Evolutionary conservation across 2,797 vertebrate species (phyloP).

Genomic region (Pogonophryne albipinna): DNA sequence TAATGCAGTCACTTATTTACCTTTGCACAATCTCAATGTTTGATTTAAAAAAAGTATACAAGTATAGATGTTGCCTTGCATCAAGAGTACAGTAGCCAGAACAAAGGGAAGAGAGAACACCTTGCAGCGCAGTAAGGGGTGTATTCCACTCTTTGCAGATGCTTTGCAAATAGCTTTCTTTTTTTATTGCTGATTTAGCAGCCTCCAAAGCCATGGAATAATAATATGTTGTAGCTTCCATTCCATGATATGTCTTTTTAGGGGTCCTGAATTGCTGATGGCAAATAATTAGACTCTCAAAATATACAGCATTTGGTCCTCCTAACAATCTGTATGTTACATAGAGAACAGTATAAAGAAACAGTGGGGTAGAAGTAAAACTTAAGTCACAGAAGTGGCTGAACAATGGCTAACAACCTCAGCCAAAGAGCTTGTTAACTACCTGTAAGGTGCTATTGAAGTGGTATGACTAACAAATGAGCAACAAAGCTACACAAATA

Average conservation of each 20-base stretch:
- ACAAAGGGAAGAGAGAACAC: no score
- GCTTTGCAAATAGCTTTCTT: no score
- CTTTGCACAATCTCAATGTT: no score
- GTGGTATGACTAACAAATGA: background rate
- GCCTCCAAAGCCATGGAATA: no score
- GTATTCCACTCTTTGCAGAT: no score
- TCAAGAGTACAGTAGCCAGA: no score
- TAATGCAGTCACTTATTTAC: no score
- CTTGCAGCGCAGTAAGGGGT: no score
- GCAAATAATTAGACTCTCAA: background rate
- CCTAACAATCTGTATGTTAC: background rate
- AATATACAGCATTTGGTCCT: background rate
- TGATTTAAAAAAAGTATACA: no score
- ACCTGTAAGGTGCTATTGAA: background rate
- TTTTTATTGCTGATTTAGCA: no score
- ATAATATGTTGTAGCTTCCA: background rate
- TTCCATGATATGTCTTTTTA: background rate
- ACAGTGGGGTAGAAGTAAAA: background rate
- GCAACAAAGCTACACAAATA: background rate
- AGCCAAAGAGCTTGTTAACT: background rate
- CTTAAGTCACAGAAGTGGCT: background rate
- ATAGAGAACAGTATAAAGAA: background rate
- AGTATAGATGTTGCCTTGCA: no score
- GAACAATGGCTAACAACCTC: background rate
- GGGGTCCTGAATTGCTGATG: background rate